These are phyloP conservation scores for Montipora capricornis DNA, from an alignment of 64 coral and sea anemone species.

Conservation along the genomic window DNA sequence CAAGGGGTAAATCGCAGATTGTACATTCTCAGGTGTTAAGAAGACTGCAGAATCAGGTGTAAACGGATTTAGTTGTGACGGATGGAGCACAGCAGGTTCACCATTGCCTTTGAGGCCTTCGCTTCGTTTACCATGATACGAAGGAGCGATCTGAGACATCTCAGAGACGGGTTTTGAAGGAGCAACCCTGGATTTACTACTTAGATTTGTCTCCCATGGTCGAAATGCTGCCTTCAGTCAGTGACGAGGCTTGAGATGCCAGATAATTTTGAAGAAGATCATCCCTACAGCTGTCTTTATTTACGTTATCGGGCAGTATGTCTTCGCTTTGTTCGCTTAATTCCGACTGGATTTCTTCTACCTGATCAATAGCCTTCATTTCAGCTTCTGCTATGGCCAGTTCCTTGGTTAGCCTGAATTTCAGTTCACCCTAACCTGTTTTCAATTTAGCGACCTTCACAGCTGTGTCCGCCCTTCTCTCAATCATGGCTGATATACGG, in stretches of 20 bases:
- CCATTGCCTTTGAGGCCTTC: too few relatives aligned
- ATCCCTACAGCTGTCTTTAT: background rate
- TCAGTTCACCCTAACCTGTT: background rate
- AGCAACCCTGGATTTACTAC: too few relatives aligned
- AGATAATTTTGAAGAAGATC: conserved; percentile 18
- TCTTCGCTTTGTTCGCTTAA: background rate
- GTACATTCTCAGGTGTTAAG: too few relatives aligned
- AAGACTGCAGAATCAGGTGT: too few relatives aligned
- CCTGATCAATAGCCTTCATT: conserved; percentile 10
- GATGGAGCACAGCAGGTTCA: too few relatives aligned
- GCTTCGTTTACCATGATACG: too few relatives aligned
- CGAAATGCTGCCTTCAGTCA: background rate
- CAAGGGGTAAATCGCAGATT: too few relatives aligned
- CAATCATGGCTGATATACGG: background rate
- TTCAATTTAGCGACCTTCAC: background rate
- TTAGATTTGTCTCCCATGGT: background rate
- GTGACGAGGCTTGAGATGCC: background rate
- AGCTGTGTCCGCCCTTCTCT: background rate
- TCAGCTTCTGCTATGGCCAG: conserved; percentile 3
- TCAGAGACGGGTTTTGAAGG: too few relatives aligned
- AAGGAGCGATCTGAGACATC: too few relatives aligned
- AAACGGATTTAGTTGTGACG: too few relatives aligned
- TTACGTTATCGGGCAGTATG: background rate
- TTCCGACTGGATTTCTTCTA: background rate
- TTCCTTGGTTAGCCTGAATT: background rate